Evolutionary conservation across 2,888 invertebrate species (phyloP), one percentile per base, ranked within the genome.

Genomic region (Drosophila villosipedis): DNA sequence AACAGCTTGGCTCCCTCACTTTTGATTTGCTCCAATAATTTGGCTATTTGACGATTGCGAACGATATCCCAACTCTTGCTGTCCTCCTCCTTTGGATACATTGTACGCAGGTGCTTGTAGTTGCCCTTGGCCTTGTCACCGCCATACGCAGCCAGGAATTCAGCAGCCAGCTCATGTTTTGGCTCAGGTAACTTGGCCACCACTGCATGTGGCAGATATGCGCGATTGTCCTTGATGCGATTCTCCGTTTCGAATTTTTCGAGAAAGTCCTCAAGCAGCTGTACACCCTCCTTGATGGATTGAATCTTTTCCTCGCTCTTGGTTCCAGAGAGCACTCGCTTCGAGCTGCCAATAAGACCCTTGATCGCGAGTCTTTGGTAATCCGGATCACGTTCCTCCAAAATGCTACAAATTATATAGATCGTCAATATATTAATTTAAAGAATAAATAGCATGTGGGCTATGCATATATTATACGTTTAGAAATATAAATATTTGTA

Each of bases 11-110:
- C 94, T 52, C 95, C 94, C 19, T 95, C 94, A n/a, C 95, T 94
- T 92, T 96, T 95, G 22, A 95, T 94, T 80, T 94, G 93, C 16
- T 94, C 94, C 77, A 94, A 94, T 0, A 96, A 93, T 19, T 94
- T 94, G 47, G 95, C 94, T 1, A 97, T 93, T 39, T 95, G 94
- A 0, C 92, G 92, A 86, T 97, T 97, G 79, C 97, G 94, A 10
- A 96, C 94, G 68, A 97, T 95, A 92, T 97, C 97, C 97, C 97
- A 97, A 0, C 96, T 96, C 30, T 94, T 94, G 33, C 94, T 94
- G 16, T 47, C 25, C 1, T 93, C 94, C 30, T 94, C 94, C 43
- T 94, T 94, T 1, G 94, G 94, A 54, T 94, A 93, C 47, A 95
- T 95, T 0, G 96, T 96, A 43, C 96, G 94, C 65, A 97, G 94